Percentiles rank a stretch among this genome's conserved stretches.
Evolutionary conservation across 2,888 invertebrate genomes (phyloP).

Genomic region (Liopterus haemorrhoidalis): DNA sequence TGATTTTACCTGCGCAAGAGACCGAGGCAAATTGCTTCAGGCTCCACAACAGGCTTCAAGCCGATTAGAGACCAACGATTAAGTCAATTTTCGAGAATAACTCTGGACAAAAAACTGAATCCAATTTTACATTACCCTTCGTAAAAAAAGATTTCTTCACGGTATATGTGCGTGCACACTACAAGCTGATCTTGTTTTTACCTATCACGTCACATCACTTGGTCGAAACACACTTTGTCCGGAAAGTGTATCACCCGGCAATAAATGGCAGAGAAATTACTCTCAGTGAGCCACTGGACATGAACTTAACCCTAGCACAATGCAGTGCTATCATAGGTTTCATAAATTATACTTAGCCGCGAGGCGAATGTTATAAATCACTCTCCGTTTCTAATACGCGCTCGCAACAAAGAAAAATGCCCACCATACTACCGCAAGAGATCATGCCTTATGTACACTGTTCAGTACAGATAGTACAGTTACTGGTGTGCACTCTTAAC

Average conservation of each 20-base stretch:
- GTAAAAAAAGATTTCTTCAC: constrained; percentile 13
- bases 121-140: constrained; percentile 40
- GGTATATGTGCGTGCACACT: constrained; percentile 13
- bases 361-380: constrained; percentile 19
- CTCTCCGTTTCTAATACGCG: constrained; percentile 22
- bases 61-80: constrained; percentile 42
- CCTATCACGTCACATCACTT: background rate
- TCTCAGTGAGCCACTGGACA: constrained; percentile 13
- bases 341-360: constrained; percentile 18
- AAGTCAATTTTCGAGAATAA: constrained; percentile 42
- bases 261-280: constrained; percentile 6
- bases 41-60: constrained; percentile 29
- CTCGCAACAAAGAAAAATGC: too few species aligned
- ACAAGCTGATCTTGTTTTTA: constrained; percentile 15
- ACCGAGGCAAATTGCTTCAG: constrained; percentile 33
- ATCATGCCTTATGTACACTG: too few species aligned
- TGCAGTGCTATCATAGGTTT: constrained; percentile 19
- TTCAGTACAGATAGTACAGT: too few species aligned
- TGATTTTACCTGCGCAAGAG: constrained; percentile 14
- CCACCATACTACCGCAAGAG: too few species aligned
- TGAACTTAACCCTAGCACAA: constrained; percentile 4
- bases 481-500: background rate
- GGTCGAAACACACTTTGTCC: background rate
- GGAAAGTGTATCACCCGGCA: background rate
- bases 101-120: constrained; percentile 40